These are phyloP conservation scores for Zaprionus taronus DNA, from an alignment of 1,140 invertebrate genomes.

Conservation along the genomic window DNA sequence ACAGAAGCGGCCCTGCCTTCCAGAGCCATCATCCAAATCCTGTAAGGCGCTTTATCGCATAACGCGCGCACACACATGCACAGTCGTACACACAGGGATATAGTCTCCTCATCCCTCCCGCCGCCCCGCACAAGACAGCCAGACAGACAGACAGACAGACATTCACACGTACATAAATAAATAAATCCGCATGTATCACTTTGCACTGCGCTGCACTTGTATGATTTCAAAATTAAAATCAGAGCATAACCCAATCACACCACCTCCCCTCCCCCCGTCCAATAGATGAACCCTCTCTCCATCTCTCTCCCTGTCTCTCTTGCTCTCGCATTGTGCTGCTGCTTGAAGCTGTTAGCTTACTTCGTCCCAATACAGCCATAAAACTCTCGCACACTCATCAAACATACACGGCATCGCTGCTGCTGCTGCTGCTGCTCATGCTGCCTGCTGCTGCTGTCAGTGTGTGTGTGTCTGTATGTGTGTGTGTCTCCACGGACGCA, in stretches of 20 bases:
- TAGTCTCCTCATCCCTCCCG: not conserved
- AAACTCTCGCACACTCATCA: conserved; percentile 80
- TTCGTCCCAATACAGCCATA: conserved; percentile 73
- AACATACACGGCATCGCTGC: conserved; percentile 64
- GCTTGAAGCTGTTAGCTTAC: conserved; percentile 37
- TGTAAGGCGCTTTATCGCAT: conserved; percentile 80
- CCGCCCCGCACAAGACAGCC: not conserved
- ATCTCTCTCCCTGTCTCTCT: not conserved
- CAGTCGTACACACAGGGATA: not conserved
- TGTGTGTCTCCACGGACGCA: conserved; percentile 10
- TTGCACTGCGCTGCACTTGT: conserved; percentile 70
- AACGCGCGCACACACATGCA: conserved; percentile 60
- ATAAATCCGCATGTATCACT: conserved; percentile 71
- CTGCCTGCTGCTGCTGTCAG: conserved; percentile 7
- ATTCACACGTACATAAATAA: conserved; percentile 66
- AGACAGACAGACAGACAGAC: conserved; percentile 14
- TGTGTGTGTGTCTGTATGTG: not conserved
- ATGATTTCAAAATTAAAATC: conserved; percentile 83
- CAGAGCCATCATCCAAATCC: conserved; percentile 69
- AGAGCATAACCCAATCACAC: conserved; percentile 78
- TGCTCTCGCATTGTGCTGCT: conserved; percentile 7
- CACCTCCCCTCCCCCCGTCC: not conserved
- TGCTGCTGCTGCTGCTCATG: not conserved
- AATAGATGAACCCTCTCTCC: not conserved
- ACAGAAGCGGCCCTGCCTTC: conserved; percentile 67